Evolutionary conservation across 2,113 vertebrate species (phyloP).

Genomic region (Anhinga rufa): DNA sequence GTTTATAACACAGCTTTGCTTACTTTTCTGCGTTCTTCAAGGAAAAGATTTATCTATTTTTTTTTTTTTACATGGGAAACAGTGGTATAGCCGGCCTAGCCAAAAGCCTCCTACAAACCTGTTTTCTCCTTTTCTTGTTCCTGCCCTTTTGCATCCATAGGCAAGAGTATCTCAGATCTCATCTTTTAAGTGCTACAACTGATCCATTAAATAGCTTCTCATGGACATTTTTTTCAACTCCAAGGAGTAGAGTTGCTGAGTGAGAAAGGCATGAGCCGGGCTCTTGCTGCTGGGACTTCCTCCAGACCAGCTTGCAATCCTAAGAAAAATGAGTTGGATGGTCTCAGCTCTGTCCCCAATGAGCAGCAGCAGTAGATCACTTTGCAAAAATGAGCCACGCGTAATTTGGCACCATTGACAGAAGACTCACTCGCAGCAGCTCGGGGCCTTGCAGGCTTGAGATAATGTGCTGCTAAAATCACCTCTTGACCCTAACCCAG

Average conservation of each 20-base stretch:
- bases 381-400: slow-evolving; percentile 60
- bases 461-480: slow-evolving; percentile 49
- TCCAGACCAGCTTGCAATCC: slow-evolving; percentile 33
- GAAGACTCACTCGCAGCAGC: slow-evolving; percentile 45
- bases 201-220: slow-evolving; percentile 21
- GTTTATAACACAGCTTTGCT: background rate
- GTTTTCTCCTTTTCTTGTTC: background rate
- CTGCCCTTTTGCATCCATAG: background rate
- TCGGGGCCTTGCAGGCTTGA: slow-evolving; percentile 36
- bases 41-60: background rate
- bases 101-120: background rate
- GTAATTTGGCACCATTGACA: slow-evolving; percentile 68
- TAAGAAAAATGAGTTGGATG: slow-evolving; percentile 66
- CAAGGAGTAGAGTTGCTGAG: slow-evolving; percentile 64
- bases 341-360: slow-evolving; percentile 52
- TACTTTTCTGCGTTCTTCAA: background rate
- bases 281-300: slow-evolving; percentile 51
- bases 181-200: background rate
- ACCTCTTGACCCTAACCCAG: slow-evolving; percentile 61
- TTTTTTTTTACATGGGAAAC: background rate
- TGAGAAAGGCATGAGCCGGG: slow-evolving; percentile 32
- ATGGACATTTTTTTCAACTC: slow-evolving; percentile 36
- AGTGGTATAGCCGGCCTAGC: background rate
- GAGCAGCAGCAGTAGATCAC: slow-evolving; percentile 67
- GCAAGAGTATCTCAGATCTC: background rate